Percentiles rank a stretch among this genome's conserved stretches.
phyloP scores from a whole-genome alignment of 1,140 invertebrate genomes.

The Hydropsyche tenuis region DNA sequence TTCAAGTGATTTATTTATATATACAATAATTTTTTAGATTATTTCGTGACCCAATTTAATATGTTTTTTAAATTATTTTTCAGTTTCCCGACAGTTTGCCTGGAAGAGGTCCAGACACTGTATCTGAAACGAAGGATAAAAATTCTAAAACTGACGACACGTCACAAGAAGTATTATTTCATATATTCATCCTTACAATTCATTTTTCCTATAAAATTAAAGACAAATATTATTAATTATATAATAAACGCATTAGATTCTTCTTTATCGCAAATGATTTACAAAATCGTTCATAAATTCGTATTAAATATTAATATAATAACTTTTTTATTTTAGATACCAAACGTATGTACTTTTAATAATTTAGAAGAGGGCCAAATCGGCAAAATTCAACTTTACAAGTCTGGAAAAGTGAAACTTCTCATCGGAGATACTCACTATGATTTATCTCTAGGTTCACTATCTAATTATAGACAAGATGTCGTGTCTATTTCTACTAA shows the following conservation, averaged over 20 bases:
- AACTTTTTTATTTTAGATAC: conserved; percentile 45
- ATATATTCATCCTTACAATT: no score
- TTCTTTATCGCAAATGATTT: no score
- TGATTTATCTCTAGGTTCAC: conserved; percentile 60
- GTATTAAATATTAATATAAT: conserved; percentile 39
- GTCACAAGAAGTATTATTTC: conserved; percentile 23
- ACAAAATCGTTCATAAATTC: no score
- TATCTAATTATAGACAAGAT: conserved; percentile 57
- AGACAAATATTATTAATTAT: no score
- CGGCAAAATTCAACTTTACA: conserved; percentile 63
- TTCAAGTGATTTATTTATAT: conserved; percentile 53
- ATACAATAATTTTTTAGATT: conserved; percentile 24
- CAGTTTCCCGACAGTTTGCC: conserved; percentile 62
- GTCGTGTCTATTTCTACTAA: conserved; percentile 55
- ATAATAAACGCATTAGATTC: no score
- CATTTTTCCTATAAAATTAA: no score
- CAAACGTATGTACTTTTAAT: conserved; percentile 54
- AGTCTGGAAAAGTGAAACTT: conserved; percentile 64
- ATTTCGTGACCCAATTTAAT: neutral
- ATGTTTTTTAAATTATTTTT: conserved; percentile 7
- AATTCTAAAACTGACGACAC: conserved; percentile 52
- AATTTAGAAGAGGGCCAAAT: conserved; percentile 65
- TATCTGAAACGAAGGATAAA: conserved; percentile 41
- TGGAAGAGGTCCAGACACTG: conserved; percentile 52
- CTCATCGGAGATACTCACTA: conserved; percentile 63